Conservation (phyloP, 2,113 vertebrate genomes). For the Himantopus leucocephalus region DNA sequence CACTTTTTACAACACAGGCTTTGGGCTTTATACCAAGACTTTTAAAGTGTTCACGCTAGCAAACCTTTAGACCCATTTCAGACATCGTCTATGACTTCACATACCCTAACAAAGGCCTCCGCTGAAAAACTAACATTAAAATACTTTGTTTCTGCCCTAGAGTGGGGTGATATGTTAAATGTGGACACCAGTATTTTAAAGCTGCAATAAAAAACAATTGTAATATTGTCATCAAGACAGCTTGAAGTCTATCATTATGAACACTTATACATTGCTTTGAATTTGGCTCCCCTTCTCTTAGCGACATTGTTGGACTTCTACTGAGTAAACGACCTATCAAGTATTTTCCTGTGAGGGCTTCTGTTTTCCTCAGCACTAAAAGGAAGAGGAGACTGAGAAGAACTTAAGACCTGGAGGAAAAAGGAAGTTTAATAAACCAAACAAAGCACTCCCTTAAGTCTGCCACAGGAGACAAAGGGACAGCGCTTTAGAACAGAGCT, state of each 20-base stretch:
- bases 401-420: background rate
- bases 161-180: background rate
- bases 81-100: background rate
- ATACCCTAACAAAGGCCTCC: background rate
- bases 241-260: background rate
- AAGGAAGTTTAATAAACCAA: background rate
- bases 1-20: background rate
- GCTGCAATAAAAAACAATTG: background rate
- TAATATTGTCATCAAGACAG: background rate
- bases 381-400: background rate
- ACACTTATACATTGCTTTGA: background rate
- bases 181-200: background rate
- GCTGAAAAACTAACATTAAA: background rate
- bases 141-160: background rate
- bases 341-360: background rate
- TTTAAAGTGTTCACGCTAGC: background rate
- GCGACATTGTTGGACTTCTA: background rate
- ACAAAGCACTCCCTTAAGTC: background rate
- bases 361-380: background rate
- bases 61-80: background rate
- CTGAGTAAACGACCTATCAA: background rate
- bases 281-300: background rate
- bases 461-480: background rate
- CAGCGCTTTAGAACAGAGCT: background rate
- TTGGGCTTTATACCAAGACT: background rate